These are phyloP conservation scores for Autographa gamma DNA, from an alignment of 2,888 invertebrate genomes.

Conservation along the genomic window DNA sequence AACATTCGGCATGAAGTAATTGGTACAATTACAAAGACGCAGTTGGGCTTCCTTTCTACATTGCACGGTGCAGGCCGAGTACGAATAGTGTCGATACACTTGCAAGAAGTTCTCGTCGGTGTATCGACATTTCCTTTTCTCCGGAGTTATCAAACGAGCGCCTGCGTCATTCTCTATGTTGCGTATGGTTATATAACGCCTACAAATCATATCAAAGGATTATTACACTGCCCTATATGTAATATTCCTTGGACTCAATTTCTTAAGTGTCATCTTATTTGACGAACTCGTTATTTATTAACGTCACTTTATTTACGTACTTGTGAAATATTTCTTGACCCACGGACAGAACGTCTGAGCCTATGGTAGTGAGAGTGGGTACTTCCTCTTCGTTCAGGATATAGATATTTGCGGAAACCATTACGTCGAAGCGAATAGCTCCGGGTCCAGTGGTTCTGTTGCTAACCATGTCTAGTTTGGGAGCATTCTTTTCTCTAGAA, in stretches of 20 bases:
- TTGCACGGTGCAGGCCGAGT: constrained; percentile 92
- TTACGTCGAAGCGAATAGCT: constrained; percentile 84
- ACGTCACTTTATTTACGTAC: constrained; percentile 65
- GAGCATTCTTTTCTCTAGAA: constrained; percentile 77
- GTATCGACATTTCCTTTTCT: constrained; percentile 93
- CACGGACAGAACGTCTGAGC: constrained; percentile 90
- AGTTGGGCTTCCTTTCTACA: constrained; percentile 92
- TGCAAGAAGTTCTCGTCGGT: constrained; percentile 89
- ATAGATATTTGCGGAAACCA: constrained; percentile 89
- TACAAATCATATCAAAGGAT: constrained; percentile 59
- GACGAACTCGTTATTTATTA: constrained; percentile 42
- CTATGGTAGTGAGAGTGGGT: constrained; percentile 91
- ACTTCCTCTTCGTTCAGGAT: constrained; percentile 92
- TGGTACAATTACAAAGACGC: constrained; percentile 91
- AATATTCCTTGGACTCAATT: constrained; percentile 55
- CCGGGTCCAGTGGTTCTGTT: constrained; percentile 91
- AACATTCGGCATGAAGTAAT: constrained; percentile 92
- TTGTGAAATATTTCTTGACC: constrained; percentile 88
- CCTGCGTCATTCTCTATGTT: constrained; percentile 92
- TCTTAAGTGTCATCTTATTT: constrained; percentile 34
- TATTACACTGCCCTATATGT: constrained; percentile 16
- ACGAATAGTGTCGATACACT: constrained; percentile 91
- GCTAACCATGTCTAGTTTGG: constrained; percentile 89
- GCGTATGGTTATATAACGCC: constrained; percentile 88
- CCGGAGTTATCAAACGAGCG: constrained; percentile 89